Base-by-base conservation (phyloP, 2,797 vertebrate species). In the Nothura maculosa region DNA sequence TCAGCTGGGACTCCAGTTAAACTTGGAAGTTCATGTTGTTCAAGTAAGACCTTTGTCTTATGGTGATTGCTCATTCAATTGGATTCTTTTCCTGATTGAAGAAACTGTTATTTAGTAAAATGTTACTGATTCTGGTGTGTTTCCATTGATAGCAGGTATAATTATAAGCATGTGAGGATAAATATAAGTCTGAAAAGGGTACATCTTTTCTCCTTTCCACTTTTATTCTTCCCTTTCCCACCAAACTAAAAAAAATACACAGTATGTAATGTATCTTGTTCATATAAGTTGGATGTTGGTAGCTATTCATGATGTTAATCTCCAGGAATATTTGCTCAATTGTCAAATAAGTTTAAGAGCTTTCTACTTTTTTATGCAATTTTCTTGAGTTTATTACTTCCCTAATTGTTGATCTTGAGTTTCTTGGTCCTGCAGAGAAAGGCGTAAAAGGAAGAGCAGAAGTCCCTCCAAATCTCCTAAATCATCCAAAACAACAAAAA, bases 401-500 rank as follows among this genome's bases (percentile, higher is more conserved):
- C 25, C 28, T 28, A 17, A 87, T 85, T 68, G 3, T 52, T 88
- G 21, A 63, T 89, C 3, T 21, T 87, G 14, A 74, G 90, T 83
- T 32, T 92, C 54, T 94, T 95, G 89, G 6, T 87, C 67, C 89
- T 90, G 11, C 83, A 99, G 99, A 91, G 98, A 98, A 92, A 98
- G 98, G 27, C 98, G 98, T 86, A 98, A 97, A 95, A 98, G 97
- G 96, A 99, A 97, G 95, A 99, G 99, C 75, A 98, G 97, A 94
- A 99, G 99, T 95, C 97, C 94, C 40, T 98, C 98, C 34, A 98
- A 97, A 79, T 98, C 98, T 32, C 98, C 98, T 72, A 98, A 97
- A 93, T 96, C 96, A 36, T 99, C 99, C 81, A 98, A 98, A 97
- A 97, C 98, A 25, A 97, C 98, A 45, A 98, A 98, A 81, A 98